These are phyloP conservation scores for Salminus brasiliensis DNA, from an alignment of 2,113 vertebrate species.

Conservation along the genomic window DNA sequence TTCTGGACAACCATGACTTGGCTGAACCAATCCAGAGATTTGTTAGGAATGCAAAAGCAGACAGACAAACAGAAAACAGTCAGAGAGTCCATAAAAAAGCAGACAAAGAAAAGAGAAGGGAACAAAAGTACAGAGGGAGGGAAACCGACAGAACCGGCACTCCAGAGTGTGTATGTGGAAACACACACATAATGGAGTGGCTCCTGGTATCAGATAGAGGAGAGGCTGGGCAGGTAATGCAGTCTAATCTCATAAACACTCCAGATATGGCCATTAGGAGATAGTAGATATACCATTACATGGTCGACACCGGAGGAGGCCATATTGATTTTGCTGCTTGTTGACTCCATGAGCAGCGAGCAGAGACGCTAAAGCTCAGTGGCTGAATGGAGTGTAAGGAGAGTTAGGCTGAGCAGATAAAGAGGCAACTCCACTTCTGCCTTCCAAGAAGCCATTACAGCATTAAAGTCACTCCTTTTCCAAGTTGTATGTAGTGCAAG, in stretches of 20 bases:
- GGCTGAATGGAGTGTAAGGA: slow-evolving; percentile 26
- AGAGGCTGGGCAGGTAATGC: slow-evolving; percentile 41
- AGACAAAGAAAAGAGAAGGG: slow-evolving; percentile 70
- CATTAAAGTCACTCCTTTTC: slow-evolving; percentile 4
- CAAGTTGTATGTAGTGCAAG: not conserved
- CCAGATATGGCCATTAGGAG: slow-evolving; percentile 71
- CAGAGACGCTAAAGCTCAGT: slow-evolving; percentile 44
- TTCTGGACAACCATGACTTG: slow-evolving; percentile 99
- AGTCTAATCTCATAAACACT: slow-evolving; percentile 69
- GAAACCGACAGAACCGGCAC: slow-evolving; percentile 40
- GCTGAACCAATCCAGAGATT: slow-evolving; percentile 86
- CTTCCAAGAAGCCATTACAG: slow-evolving; percentile 22
- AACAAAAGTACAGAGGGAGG: slow-evolving; percentile 70
- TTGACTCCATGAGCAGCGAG: slow-evolving; percentile 48
- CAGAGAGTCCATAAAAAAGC: slow-evolving; percentile 73
- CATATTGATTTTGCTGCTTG: slow-evolving; percentile 69
- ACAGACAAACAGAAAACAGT: slow-evolving; percentile 75
- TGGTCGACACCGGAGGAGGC: slow-evolving; percentile 57
- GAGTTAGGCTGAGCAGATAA: slow-evolving; percentile 35
- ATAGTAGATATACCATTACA: slow-evolving; percentile 74
- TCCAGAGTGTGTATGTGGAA: slow-evolving; percentile 13
- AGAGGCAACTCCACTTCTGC: slow-evolving; percentile 6
- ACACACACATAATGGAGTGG: not conserved
- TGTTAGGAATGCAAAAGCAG: slow-evolving; percentile 75
- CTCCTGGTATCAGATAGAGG: slow-evolving; percentile 17